phyloP scores from a whole-genome alignment of 23 tunicate species.

The Trididemnum nubilum region DNA sequence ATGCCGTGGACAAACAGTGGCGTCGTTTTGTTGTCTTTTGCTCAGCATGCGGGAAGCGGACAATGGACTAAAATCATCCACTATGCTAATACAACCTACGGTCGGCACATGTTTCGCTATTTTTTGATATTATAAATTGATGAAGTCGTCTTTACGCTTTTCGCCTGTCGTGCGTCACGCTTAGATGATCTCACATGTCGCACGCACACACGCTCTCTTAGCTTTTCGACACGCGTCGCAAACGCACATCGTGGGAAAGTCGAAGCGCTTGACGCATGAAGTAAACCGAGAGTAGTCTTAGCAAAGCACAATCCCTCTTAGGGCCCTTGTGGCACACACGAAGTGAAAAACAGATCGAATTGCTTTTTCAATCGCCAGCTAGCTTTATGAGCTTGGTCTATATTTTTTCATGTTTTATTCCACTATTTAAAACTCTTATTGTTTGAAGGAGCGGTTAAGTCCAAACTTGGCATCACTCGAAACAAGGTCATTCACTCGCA shows the following conservation, averaged over 20 bases:
- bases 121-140: slow-evolving; percentile 30
- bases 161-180: slow-evolving; percentile 34
- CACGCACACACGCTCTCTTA: slow-evolving; percentile 48
- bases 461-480: background rate
- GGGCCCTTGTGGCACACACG: slow-evolving; percentile 14
- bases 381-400: background rate
- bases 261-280: slow-evolving; percentile 22
- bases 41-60: no score
- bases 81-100: no score
- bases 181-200: slow-evolving; percentile 23
- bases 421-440: slow-evolving; percentile 6
- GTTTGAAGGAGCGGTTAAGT: slow-evolving; percentile 2
- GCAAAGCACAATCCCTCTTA: slow-evolving; percentile 48
- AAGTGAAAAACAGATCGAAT: slow-evolving; percentile 2
- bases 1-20: no score
- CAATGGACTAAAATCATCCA: no score
- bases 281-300: slow-evolving; percentile 29
- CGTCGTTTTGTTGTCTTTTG: no score
- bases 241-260: slow-evolving; percentile 64
- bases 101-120: background rate
- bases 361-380: background rate
- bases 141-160: slow-evolving; percentile 24
- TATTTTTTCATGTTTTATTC: background rate
- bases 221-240: slow-evolving; percentile 23
- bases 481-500: background rate